Base-by-base conservation (phyloP, 2,888 invertebrate species). In the Schizotus pectinicornis region DNA sequence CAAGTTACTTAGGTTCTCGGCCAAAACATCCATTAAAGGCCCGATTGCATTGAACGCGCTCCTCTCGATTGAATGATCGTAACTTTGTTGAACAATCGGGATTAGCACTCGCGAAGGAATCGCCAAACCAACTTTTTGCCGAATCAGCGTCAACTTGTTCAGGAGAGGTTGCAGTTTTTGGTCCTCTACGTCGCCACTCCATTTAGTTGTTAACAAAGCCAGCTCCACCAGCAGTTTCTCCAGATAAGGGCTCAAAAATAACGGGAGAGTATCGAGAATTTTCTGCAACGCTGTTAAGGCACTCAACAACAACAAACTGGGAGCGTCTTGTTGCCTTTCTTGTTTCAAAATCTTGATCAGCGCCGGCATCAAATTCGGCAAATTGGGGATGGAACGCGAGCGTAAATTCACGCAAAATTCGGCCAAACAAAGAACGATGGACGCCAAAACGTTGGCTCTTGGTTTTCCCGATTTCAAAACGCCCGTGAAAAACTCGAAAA, bases 181-280 rank as follows among this genome's bases (percentile, higher is more conserved):
- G 45, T 75, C 70, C 39, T 79, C 80, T 8, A 80, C 80, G 53
- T 85, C 83, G 22, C 22, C 22, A 22, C 22, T 22, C 22, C 22
- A 22, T 22, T 22, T 22, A 22, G 3, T 22, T 5, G 22, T 22
- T 22, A 22, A 22, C 5, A 22, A 3, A 22, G 22, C 22, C 5
- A 91, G 78, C 65, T 89, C 86, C 6, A 82, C 83, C 0, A 93
- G 74, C 32, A 93, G 82, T 67, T 89, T 87, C 64, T 87, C 86
- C 32, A 95, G 80, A 78, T 95, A 95, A 0, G 94, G 92, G 60
- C 93, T 94, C 62, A 97, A 77, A 76, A 96, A 97, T 35, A 90
- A 81, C 0, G 93, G 88, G 37, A 96, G 77, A 22, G 89, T 88
- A 73, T 92, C 91, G 3, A 95, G 85, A 36, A 96, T 86, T 78